phyloP scores from a whole-genome alignment of 2,888 invertebrate species.

The Tetranychus piercei region DNA sequence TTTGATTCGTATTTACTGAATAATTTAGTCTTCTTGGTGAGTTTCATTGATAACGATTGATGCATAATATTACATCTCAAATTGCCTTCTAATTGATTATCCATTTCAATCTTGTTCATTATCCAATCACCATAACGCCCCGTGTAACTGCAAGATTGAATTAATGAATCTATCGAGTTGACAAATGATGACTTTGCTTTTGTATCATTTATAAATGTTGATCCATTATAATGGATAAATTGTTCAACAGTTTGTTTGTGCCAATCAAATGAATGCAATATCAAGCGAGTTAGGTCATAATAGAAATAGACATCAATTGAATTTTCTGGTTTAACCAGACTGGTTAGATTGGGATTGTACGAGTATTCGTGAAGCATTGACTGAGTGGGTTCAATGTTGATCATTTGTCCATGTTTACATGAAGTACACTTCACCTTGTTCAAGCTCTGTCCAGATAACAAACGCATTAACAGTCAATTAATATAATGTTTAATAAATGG shows the following conservation, averaged over 20 bases:
- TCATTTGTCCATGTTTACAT: slow-evolving; percentile 34
- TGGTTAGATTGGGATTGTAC: slow-evolving; percentile 41
- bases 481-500: background rate
- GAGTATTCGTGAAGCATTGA: slow-evolving; percentile 50
- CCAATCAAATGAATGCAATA: slow-evolving; percentile 31
- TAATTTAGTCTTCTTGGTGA: slow-evolving; percentile 34
- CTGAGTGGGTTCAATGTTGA: slow-evolving; percentile 53
- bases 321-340: slow-evolving; percentile 3
- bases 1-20: background rate
- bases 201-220: background rate
- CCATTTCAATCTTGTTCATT: background rate
- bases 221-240: background rate
- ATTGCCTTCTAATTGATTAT: background rate
- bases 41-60: background rate
- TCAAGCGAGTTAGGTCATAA: slow-evolving; percentile 50
- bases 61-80: background rate
- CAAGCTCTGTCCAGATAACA: background rate
- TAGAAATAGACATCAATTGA: slow-evolving; percentile 65
- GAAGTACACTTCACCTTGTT: background rate
- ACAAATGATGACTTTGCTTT: background rate
- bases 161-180: background rate
- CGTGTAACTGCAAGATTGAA: background rate
- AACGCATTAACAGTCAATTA: background rate
- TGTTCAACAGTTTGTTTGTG: background rate
- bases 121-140: background rate